Evolutionary conservation across 2,113 vertebrate species (phyloP), one percentile per base, ranked within the genome.

Genomic region (Hyaena hyaena): DNA sequence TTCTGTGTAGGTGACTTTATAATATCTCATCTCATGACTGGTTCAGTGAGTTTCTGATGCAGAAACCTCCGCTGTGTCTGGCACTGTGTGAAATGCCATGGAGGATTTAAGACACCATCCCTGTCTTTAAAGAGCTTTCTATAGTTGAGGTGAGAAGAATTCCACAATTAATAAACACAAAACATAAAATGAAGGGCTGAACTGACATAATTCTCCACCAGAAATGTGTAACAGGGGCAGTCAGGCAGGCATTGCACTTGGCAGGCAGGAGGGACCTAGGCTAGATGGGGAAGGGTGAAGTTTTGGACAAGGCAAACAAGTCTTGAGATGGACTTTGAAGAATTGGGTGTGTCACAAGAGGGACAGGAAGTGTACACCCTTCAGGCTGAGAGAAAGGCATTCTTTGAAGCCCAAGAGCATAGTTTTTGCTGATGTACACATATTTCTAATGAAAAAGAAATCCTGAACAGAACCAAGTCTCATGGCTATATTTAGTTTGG

Each of bases 61-160:
- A n/a, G 26, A n/a, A 26, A 14, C 10, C 23, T 33, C 39, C 43
- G 10, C 10, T 68, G 10, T 73, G 16, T 19, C 48, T n/a, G 33
- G 39, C 28, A n/a, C 31, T n/a, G 6, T n/a, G 39, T 39, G 74
- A 53, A 12, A 8, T 55, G 1, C 24, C 15, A 4, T 0, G 0
- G 45, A 7, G 35, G 14, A 16, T 39, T 85, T 50, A 84, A 66
- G n/a, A 73, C 5, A 8, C 31, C 19, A 65, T 58, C 9, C 43
- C 7, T 73, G 7, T 45, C 50, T 76, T 48, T 65, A 35, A 80
- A 85, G 7, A 83, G 33, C 10, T 71, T 63, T 14, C 10, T 24
- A 2, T 11, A 61, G 31, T 17, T 88, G n/a, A 39, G 11, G 10
- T 79, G 50, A 73, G 21, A 74, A 43, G 28, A 61, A 87, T 31